These are phyloP conservation scores for Ophthalmolycus amberensis DNA, from an alignment of 2,113 vertebrate genomes.

Conservation along the genomic window DNA sequence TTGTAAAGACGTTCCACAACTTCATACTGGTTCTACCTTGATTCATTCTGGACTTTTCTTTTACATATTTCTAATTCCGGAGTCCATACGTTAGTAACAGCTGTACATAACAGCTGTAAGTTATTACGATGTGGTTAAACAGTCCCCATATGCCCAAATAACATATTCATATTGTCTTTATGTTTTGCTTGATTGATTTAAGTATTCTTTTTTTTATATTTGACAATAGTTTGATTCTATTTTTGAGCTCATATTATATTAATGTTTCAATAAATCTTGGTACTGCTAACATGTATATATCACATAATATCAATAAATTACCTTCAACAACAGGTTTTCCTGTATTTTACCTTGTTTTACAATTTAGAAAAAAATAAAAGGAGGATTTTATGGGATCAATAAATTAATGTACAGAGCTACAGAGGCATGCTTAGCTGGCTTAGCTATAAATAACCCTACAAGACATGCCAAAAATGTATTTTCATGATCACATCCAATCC, in stretches of 20 bases:
- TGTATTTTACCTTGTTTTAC: background rate
- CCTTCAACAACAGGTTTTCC: background rate
- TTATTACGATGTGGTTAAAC: background rate
- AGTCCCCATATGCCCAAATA: background rate
- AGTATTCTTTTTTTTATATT: background rate
- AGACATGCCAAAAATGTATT: conserved; percentile 64
- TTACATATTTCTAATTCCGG: conserved; percentile 20
- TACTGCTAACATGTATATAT: background rate
- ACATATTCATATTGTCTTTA: background rate
- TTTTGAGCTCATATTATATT: background rate
- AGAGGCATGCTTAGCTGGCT: background rate
- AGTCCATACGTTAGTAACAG: conserved; percentile 53
- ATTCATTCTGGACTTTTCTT: background rate
- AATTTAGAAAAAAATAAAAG: background rate
- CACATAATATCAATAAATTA: background rate
- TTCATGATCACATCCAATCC: conserved; percentile 73
- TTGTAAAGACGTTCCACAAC: background rate
- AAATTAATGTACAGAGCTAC: too few relatives aligned
- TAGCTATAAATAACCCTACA: conserved; percentile 11
- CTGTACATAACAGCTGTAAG: conserved; percentile 50
- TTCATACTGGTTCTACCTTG: background rate
- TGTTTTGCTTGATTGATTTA: background rate
- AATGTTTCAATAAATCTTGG: background rate
- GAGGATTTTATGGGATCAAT: background rate
- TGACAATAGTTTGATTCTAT: background rate